phyloP scores from a whole-genome alignment of 1,140 invertebrate genomes.

The Gonatopus flavifemur region DNA sequence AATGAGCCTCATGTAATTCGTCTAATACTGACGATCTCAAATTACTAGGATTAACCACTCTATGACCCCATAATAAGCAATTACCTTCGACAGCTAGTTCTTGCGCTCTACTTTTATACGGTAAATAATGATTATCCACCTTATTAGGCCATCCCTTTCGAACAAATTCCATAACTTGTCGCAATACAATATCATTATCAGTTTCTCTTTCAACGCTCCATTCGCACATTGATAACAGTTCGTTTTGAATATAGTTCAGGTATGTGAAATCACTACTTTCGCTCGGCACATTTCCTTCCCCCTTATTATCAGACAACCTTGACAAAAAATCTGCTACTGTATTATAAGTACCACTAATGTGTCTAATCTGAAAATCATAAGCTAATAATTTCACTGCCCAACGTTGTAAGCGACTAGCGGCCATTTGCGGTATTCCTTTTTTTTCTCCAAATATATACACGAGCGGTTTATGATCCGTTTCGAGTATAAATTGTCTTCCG shows the following conservation, averaged over 20 bases:
- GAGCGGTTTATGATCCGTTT: slow-evolving; percentile 58
- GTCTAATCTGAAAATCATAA: too few relatives aligned
- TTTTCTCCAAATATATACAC: slow-evolving; percentile 48
- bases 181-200: slow-evolving; percentile 12
- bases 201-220: slow-evolving; percentile 20
- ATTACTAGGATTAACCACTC: not conserved
- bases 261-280: slow-evolving; percentile 14
- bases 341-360: too few relatives aligned
- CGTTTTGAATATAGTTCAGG: slow-evolving; percentile 21
- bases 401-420: slow-evolving; percentile 37
- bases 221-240: slow-evolving; percentile 19
- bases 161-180: slow-evolving; percentile 17
- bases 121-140: too few relatives aligned
- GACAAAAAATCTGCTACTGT: too few relatives aligned
- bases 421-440: slow-evolving; percentile 32
- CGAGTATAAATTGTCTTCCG: slow-evolving; percentile 36
- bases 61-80: not conserved
- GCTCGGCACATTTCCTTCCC: too few relatives aligned
- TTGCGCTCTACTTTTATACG: too few relatives aligned
- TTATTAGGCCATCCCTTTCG: slow-evolving; percentile 26
- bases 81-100: too few relatives aligned
- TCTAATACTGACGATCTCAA: not conserved
- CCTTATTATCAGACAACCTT: too few relatives aligned
- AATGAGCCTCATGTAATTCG: slow-evolving; percentile 9
- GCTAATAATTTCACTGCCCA: too few relatives aligned